Base-by-base conservation (phyloP, 2,797 vertebrate genomes). In the Hemitrygon akajei region DNA sequence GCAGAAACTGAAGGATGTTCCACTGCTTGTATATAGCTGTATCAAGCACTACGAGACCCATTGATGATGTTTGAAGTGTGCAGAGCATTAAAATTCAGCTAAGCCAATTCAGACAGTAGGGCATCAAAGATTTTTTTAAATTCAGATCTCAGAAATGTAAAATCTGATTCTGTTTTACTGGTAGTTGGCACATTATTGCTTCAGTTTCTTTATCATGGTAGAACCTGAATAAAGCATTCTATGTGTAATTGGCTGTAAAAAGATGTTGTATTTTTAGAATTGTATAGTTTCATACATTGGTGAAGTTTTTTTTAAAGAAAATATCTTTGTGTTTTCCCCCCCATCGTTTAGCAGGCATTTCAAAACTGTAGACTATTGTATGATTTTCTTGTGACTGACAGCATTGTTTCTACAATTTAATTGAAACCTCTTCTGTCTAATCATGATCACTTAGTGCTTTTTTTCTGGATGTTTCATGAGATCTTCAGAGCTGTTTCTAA, bases 381-480 rank as follows among this genome's bases (percentile, higher is more conserved):
- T 60, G 80, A 30, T 30, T 71, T 75, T 84, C 16, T 79, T 84
- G 66, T 86, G 56, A 93, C 81, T 80, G 71, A 94, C 75, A 84
- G 60, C 22, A 80, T 93, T 93, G 56, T 73, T 75, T 93, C 47
- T 73, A 12, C 34, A 69, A 86, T 58, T 86, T 2, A 71, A 93
- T 40, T 56, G 81, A 92, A 37, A 71, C 91, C 34, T 73, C 79
- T 82, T 47, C 47, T 56, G 12, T 58, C 34, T 82, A 63, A 93
- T 81, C 84, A 22, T 91, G 73, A 93, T 77, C 79, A 71, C 73
- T 60, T 77, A 18, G 25, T 63, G 30, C 11, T 93, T 92, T 58
- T 47, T 7, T 11, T 58, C 22, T 76, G 40, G 71, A 76, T 93
- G 71, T 71, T 91, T 7, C 89, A 14, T 86, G 63, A 11, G 63